These are phyloP conservation scores for Coenonympha glycerion DNA, from an alignment of 2,888 invertebrate species.

Conservation along the genomic window DNA sequence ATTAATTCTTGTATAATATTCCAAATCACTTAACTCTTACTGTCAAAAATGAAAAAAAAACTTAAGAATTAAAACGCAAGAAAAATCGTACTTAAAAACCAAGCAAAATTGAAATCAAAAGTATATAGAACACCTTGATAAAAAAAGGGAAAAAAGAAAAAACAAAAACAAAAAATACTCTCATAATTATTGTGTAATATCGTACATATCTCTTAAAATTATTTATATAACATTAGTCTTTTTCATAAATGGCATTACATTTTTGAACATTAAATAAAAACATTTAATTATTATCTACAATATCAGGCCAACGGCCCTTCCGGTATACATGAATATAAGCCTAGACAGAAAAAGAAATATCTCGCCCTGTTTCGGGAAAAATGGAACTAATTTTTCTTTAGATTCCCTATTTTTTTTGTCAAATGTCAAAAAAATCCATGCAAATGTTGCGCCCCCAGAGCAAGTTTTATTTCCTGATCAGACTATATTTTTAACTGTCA, in stretches of 20 bases:
- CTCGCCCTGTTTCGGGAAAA: too few relatives aligned
- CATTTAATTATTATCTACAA: slow-evolving; percentile 37
- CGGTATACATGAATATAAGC: too few relatives aligned
- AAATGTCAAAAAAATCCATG: too few relatives aligned
- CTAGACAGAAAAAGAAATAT: too few relatives aligned
- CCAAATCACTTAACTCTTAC: background rate
- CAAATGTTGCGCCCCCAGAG: too few relatives aligned
- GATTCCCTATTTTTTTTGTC: too few relatives aligned
- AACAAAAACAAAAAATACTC: slow-evolving; percentile 34
- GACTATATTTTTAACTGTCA: slow-evolving; percentile 18
- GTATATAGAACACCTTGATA: background rate
- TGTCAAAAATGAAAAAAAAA: background rate
- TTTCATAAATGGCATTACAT: slow-evolving; percentile 70
- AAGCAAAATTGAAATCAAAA: background rate
- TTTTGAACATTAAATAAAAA: slow-evolving; percentile 67
- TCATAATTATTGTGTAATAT: slow-evolving; percentile 48
- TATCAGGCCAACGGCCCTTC: slow-evolving; percentile 10
- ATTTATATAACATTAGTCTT: slow-evolving; percentile 68
- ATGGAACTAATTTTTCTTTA: too few relatives aligned
- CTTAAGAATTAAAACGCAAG: slow-evolving; percentile 22
- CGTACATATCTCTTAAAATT: slow-evolving; percentile 40
- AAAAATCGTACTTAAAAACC: background rate
- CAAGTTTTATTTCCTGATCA: too few relatives aligned
- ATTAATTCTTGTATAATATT: background rate
- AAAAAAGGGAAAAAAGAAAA: slow-evolving; percentile 34